phyloP scores from a whole-genome alignment of 2,888 invertebrate species.

The Pachydiplax longipennis region DNA sequence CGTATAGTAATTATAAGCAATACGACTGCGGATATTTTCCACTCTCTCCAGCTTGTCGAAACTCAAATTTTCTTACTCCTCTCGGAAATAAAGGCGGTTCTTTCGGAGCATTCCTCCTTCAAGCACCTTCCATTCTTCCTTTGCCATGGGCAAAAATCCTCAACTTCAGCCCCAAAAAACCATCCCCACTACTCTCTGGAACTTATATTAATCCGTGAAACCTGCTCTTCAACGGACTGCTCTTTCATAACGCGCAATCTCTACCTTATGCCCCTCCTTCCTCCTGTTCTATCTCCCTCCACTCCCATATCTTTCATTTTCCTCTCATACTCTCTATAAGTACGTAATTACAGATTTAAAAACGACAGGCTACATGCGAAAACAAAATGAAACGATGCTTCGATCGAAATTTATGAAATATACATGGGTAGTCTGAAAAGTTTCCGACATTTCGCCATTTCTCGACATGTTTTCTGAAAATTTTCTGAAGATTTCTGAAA shows the following conservation, averaged over 20 bases:
- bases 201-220: background rate
- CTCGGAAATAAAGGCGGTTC: background rate
- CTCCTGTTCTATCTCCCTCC: background rate
- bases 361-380: no score
- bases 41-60: background rate
- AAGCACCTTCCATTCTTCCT: background rate
- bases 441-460: no score
- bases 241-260: background rate
- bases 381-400: no score
- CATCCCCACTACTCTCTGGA: background rate
- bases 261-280: background rate
- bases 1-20: background rate
- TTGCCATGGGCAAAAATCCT: background rate
- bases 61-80: background rate
- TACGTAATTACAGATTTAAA: no score
- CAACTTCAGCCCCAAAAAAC: background rate
- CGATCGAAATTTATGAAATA: no score
- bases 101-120: background rate
- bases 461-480: no score
- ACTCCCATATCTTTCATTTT: background rate
- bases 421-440: no score
- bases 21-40: background rate
- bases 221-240: background rate
- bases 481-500: no score
- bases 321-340: no score